A percentile compares a stretch with the other conserved stretches of the same genome.
Evolutionary conservation across 2,888 invertebrate genomes (phyloP).

Genomic region (Andrena marginata): DNA sequence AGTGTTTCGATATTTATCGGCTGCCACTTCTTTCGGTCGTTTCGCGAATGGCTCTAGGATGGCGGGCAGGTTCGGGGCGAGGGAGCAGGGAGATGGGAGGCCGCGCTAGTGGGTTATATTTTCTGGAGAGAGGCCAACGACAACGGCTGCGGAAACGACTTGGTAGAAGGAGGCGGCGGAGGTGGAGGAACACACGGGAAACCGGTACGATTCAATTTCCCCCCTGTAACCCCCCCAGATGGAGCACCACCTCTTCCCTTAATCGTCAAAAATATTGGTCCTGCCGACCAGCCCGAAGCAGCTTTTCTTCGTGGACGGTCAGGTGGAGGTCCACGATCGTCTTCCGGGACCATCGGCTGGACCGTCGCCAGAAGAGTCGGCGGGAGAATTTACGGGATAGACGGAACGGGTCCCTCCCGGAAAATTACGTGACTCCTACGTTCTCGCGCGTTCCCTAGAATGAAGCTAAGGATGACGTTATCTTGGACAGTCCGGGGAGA

Average conservation of each 20-base stretch:
- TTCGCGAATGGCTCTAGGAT: conserved; percentile 65
- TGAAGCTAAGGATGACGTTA: conserved; percentile 7
- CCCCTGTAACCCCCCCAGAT: not conserved
- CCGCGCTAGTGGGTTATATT: conserved; percentile 72
- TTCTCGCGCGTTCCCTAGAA: conserved; percentile 11
- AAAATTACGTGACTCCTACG: conserved; percentile 66
- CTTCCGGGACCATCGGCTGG: conserved; percentile 56
- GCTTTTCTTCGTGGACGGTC: conserved; percentile 39
- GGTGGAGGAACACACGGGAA: conserved; percentile 41
- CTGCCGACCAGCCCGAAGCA: conserved; percentile 34
- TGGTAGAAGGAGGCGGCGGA: conserved; percentile 39
- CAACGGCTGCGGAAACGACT: conserved; percentile 71
- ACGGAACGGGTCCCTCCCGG: conserved; percentile 14
- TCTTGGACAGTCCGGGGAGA: not conserved
- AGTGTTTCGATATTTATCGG: conserved; percentile 84
- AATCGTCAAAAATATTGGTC: conserved; percentile 81
- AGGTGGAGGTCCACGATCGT: conserved; percentile 34
- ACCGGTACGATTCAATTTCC: conserved; percentile 78
- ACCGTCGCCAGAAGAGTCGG: conserved; percentile 59
- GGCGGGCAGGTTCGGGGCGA: conserved; percentile 44
- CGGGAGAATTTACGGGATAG: conserved; percentile 57
- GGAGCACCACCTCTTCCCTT: conserved; percentile 62
- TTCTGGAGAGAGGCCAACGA: conserved; percentile 81
- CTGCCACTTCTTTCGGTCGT: conserved; percentile 73
- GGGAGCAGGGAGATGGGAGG: conserved; percentile 15